Conservation (phyloP, 2,797 vertebrate genomes). For the Fistularia commersonii region DNA sequence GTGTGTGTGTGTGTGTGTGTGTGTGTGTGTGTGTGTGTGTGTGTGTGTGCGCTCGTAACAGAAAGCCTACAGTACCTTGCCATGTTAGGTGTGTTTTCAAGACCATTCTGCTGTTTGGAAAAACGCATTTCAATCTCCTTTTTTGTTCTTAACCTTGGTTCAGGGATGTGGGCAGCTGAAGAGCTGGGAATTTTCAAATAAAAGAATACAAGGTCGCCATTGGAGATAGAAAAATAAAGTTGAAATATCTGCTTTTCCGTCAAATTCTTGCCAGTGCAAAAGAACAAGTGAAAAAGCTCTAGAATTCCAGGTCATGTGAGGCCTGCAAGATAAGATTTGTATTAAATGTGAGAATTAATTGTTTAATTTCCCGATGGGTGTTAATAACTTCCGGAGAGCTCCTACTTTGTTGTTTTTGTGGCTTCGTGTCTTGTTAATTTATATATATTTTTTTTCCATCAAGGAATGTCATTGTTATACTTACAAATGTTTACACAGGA, state of each 20-base stretch:
- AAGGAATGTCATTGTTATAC: constrained; percentile 46
- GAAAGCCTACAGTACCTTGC: constrained; percentile 10
- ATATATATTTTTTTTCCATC: constrained; percentile 43
- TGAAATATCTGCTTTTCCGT: constrained; percentile 24
- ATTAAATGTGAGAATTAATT: constrained; percentile 23
- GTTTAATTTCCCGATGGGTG: constrained; percentile 20
- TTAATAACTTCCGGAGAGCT: constrained; percentile 3
- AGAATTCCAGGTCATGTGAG: constrained; percentile 24
- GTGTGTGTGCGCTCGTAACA: neutral
- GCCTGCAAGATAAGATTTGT: constrained; percentile 13
- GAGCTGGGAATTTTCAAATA: constrained; percentile 27
- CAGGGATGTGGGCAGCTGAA: constrained; percentile 30
- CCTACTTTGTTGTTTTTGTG: constrained; percentile 42
- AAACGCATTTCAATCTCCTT: constrained; percentile 22
- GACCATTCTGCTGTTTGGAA: constrained; percentile 23
- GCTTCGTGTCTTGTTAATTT: constrained; percentile 51
- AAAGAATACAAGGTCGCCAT: constrained; percentile 30
- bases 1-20: constrained; percentile 5
- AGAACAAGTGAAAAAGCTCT: constrained; percentile 6
- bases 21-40: constrained; percentile 12
- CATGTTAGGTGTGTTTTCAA: constrained; percentile 34
- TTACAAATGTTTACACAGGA: constrained; percentile 61
- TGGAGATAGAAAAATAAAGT: constrained; percentile 5
- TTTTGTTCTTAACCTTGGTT: constrained; percentile 31
- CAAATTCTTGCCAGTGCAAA: constrained; percentile 17